A percentile compares a stretch with the other conserved stretches of the same genome.
These are phyloP conservation scores for Ctenomys sociabilis DNA, from an alignment of 2,113 vertebrate species.

Conservation along the genomic window DNA sequence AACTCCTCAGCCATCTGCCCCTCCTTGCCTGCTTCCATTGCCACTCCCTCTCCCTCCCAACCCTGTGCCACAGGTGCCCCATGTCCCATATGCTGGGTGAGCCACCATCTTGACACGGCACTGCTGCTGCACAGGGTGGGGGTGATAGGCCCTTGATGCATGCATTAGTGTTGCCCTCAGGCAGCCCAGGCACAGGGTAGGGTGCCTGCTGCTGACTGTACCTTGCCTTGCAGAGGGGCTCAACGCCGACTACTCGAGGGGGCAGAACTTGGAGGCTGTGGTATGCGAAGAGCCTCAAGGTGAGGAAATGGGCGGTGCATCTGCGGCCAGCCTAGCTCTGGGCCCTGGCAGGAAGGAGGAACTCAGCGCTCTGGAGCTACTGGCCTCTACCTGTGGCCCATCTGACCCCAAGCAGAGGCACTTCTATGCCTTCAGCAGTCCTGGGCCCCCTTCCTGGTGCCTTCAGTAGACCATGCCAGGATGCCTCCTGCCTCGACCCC, in stretches of 20 bases:
- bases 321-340: neutral
- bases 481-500: neutral
- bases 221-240: conserved; percentile 91
- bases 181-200: neutral
- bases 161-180: neutral
- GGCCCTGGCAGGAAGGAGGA: neutral
- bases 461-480: neutral
- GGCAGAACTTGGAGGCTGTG: conserved; percentile 93
- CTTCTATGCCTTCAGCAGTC: too few species aligned
- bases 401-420: neutral
- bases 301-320: conserved; percentile 77
- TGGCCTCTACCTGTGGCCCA: neutral
- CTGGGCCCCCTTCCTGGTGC: too few species aligned
- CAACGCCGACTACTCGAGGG: conserved; percentile 92
- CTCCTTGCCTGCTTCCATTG: neutral
- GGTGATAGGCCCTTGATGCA: neutral
- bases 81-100: neutral
- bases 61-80: neutral
- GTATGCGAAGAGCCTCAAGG: conserved; percentile 95
- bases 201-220: neutral
- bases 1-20: neutral
- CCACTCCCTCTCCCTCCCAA: neutral
- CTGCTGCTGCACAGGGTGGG: neutral
- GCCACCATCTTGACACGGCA: neutral
- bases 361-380: neutral